These are phyloP conservation scores for Clunio marinus DNA, from an alignment of 2,888 invertebrate genomes.

Conservation along the genomic window DNA sequence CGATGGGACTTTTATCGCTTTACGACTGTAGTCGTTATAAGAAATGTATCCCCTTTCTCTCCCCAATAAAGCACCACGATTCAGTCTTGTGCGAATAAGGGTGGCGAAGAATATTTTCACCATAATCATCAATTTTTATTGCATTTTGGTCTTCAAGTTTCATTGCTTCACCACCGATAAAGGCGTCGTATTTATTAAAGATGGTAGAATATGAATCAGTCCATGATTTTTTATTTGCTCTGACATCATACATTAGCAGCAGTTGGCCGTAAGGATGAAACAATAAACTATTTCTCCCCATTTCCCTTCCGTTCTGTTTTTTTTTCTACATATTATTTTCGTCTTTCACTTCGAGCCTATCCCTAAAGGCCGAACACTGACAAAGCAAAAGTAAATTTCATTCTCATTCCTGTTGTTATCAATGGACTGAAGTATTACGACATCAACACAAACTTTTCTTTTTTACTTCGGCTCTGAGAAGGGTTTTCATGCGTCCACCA, in stretches of 20 bases:
- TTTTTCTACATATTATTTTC: no score
- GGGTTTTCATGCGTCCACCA: neutral
- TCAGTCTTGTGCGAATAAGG: neutral
- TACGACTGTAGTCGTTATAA: slow-evolving; percentile 25
- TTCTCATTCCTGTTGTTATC: no score
- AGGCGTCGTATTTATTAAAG: neutral
- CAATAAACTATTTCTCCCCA: slow-evolving; percentile 15
- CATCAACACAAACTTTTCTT: no score
- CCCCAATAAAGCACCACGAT: neutral
- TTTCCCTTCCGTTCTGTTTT: neutral
- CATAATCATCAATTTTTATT: slow-evolving; percentile 36
- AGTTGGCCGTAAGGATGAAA: slow-evolving; percentile 19
- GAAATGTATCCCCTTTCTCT: no score
- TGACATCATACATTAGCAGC: neutral
- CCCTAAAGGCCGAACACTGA: no score
- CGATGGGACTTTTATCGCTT: slow-evolving; percentile 27
- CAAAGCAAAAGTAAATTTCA: no score
- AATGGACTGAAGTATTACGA: no score
- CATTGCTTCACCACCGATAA: neutral
- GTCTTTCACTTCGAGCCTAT: neutral
- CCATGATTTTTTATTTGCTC: slow-evolving; percentile 32
- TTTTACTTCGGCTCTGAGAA: no score
- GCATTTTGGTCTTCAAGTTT: neutral
- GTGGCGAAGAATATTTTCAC: slow-evolving; percentile 9
- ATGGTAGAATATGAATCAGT: slow-evolving; percentile 25